These are phyloP conservation scores for Pachyuromys duprasi DNA, from an alignment of 2,797 vertebrate genomes.

Conservation along the genomic window DNA sequence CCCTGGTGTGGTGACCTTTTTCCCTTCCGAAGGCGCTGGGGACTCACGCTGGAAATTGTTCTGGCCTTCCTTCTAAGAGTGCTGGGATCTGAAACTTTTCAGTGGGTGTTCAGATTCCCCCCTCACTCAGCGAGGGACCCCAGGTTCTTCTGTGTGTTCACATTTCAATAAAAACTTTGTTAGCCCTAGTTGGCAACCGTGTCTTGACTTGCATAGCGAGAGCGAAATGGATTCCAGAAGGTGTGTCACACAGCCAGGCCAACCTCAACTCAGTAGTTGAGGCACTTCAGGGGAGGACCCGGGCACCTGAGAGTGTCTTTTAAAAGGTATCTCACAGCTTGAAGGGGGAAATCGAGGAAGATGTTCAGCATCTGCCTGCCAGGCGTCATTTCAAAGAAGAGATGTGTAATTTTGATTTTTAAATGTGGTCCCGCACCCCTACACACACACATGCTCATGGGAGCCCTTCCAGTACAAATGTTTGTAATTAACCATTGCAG, in stretches of 20 bases:
- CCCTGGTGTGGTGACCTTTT: background rate
- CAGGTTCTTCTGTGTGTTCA: background rate
- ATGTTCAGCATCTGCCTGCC: background rate
- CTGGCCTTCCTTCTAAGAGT: background rate
- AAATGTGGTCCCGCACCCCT: background rate
- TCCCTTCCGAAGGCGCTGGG: fast-evolving
- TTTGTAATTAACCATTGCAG: background rate
- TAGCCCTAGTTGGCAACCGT: fast-evolving
- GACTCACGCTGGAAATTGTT: background rate
- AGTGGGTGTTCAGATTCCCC: fast-evolving
- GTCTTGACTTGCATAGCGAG: background rate
- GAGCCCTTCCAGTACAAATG: background rate
- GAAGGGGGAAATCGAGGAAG: background rate
- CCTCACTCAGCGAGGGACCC: background rate
- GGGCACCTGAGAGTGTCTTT: background rate
- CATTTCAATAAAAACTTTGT: slow-evolving; percentile 50
- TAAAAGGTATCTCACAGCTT: background rate
- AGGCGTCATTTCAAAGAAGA: slow-evolving; percentile 11
- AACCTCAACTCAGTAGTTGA: background rate
- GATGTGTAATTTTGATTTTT: background rate
- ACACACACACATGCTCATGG: no score
- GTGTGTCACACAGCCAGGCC: background rate
- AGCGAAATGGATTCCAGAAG: background rate
- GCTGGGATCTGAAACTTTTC: no score
- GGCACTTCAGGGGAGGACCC: background rate